A percentile compares a stretch with the other conserved stretches of the same genome.
Conservation (phyloP, 2,113 vertebrate species). For the Tonatia bakeri region DNA sequence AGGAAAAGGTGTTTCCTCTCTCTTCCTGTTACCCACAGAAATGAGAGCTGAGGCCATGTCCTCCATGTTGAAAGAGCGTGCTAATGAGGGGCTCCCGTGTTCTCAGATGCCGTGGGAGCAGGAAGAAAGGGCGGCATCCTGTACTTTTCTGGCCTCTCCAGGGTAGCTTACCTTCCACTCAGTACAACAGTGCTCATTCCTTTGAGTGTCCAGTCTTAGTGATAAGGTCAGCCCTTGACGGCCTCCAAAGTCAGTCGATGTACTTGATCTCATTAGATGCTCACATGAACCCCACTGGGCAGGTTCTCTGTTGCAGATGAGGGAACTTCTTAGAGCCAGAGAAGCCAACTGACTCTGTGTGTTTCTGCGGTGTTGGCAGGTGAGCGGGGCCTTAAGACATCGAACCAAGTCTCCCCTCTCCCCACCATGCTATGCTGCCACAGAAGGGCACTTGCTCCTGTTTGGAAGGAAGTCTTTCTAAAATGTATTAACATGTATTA, state of each 20-base stretch:
- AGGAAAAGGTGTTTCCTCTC: background rate
- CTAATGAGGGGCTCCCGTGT: background rate
- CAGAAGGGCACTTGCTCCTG: background rate
- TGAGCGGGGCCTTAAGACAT: background rate
- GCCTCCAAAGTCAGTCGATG: background rate
- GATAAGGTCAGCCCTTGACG: background rate
- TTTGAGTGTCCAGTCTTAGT: background rate
- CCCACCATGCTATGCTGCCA: background rate
- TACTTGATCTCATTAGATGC: background rate
- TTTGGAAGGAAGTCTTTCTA: background rate
- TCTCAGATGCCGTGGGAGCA: background rate
- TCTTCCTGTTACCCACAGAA: background rate
- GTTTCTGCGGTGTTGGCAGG: background rate
- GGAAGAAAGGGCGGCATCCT: rapidly evolving
- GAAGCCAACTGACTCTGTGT: background rate
- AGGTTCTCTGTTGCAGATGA: background rate
- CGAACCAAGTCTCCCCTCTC: background rate
- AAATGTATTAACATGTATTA: background rate
- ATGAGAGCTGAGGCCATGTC: background rate
- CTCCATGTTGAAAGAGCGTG: background rate
- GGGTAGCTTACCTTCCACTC: background rate
- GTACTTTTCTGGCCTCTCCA: background rate
- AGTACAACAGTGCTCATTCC: background rate
- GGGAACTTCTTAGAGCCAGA: background rate
- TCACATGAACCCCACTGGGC: background rate